These are phyloP conservation scores for Heliconius melpomene DNA, from an alignment of 1,140 invertebrate genomes.

Conservation along the genomic window DNA sequence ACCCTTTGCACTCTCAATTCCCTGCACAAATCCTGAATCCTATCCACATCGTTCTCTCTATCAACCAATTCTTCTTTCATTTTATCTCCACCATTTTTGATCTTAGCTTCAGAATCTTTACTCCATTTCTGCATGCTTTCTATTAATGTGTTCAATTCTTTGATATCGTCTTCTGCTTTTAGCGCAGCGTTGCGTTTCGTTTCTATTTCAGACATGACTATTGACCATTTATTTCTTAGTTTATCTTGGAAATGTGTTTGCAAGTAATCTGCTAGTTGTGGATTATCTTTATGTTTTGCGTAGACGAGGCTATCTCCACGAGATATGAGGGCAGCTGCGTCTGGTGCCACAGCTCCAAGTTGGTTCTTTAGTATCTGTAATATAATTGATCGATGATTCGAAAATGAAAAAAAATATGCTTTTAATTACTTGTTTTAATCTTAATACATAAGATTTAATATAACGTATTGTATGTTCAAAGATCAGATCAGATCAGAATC, in stretches of 20 bases:
- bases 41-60: conserved; percentile 69
- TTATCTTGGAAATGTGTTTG: conserved; percentile 83
- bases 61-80: conserved; percentile 37
- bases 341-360: conserved; percentile 86
- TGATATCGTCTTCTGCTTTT: conserved; percentile 82
- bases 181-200: conserved; percentile 81
- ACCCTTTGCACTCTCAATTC: conserved; percentile 73
- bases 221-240: conserved; percentile 84
- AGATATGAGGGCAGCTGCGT: conserved; percentile 90
- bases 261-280: conserved; percentile 81
- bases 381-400: neutral
- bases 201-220: conserved; percentile 86
- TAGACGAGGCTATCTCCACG: conserved; percentile 88
- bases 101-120: conserved; percentile 34
- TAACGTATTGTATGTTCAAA: too few relatives aligned
- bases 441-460: too few relatives aligned
- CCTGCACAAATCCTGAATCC: conserved; percentile 76
- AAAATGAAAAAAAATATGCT: too few relatives aligned
- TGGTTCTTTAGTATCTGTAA: conserved; percentile 84
- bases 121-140: conserved; percentile 50
- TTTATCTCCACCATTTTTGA: conserved; percentile 29
- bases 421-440: too few relatives aligned
- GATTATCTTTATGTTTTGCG: conserved; percentile 79
- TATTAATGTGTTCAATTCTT: conserved; percentile 77
- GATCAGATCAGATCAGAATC: too few relatives aligned